phyloP scores from a whole-genome alignment of 2,797 vertebrate species.

The Coregonus ussuriensis region DNA sequence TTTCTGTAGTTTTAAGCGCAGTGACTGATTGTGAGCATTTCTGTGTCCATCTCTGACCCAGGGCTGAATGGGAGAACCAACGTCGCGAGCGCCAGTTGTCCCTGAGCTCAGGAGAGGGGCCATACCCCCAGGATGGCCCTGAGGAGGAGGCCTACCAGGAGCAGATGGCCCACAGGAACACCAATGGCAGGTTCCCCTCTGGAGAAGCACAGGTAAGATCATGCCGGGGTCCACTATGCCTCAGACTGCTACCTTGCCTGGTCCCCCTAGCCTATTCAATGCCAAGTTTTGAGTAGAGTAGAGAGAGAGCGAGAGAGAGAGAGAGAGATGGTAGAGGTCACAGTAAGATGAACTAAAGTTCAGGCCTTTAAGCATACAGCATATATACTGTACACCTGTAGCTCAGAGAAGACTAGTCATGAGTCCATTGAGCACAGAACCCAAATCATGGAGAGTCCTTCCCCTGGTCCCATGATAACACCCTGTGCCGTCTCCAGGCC shows the following conservation, averaged over 20 bases:
- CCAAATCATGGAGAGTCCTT: not conserved
- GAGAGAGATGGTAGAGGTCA: no score
- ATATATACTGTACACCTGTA: not conserved
- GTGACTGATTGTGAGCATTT: not conserved
- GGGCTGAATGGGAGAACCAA: conserved; percentile 83
- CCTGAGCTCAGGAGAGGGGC: conserved; percentile 82
- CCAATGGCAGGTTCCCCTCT: conserved; percentile 78
- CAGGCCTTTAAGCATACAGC: no score
- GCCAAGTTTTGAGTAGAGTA: no score
- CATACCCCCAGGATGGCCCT: conserved; percentile 77
- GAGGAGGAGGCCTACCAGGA: conserved; percentile 83
- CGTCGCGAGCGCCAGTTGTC: conserved; percentile 84
- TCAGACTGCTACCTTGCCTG: not conserved
- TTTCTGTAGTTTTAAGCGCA: not conserved
- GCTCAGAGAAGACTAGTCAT: no score
- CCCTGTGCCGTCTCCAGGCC: conserved; percentile 28
- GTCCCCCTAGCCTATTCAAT: not conserved
- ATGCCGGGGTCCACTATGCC: conserved; percentile 2
- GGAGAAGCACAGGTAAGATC: conserved; percentile 79
- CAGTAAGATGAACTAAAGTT: no score
- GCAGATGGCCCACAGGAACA: conserved; percentile 78
- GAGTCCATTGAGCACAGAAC: not conserved
- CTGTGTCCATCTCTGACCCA: conserved; percentile 27
- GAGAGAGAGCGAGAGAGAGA: no score
- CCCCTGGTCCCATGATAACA: not conserved